These are phyloP conservation scores for Peromyscus eremicus DNA, from an alignment of 2,797 vertebrate genomes.

Conservation along the genomic window DNA sequence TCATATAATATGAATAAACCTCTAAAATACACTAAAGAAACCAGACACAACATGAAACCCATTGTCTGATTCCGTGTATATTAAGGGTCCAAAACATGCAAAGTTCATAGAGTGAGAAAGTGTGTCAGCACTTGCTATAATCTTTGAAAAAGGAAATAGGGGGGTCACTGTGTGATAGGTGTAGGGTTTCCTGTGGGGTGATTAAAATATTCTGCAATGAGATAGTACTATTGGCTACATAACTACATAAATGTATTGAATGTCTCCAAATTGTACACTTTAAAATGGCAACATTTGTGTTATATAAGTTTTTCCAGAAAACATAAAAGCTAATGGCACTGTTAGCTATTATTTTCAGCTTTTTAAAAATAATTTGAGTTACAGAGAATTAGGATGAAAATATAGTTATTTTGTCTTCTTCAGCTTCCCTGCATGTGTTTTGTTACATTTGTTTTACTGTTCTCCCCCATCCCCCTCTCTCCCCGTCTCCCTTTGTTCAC, in stretches of 20 bases:
- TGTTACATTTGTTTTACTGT: background rate
- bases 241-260: background rate
- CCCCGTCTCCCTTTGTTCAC: background rate
- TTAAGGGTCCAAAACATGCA: background rate
- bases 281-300: background rate
- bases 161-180: background rate
- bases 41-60: background rate
- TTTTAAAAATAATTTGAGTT: background rate
- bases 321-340: background rate
- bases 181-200: background rate
- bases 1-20: background rate
- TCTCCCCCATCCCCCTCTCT: background rate
- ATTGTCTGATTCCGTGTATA: background rate
- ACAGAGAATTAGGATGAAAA: background rate
- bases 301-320: background rate
- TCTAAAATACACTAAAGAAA: background rate
- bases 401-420: background rate
- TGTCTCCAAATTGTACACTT: background rate
- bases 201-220: background rate
- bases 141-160: background rate
- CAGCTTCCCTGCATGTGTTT: background rate
- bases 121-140: no score
- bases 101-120: background rate
- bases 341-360: background rate
- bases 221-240: no score